Percentiles rank a stretch among this genome's conserved stretches.
These are phyloP conservation scores for Erpornis zantholeuca DNA, from an alignment of 2,113 vertebrate genomes.

Conservation along the genomic window DNA sequence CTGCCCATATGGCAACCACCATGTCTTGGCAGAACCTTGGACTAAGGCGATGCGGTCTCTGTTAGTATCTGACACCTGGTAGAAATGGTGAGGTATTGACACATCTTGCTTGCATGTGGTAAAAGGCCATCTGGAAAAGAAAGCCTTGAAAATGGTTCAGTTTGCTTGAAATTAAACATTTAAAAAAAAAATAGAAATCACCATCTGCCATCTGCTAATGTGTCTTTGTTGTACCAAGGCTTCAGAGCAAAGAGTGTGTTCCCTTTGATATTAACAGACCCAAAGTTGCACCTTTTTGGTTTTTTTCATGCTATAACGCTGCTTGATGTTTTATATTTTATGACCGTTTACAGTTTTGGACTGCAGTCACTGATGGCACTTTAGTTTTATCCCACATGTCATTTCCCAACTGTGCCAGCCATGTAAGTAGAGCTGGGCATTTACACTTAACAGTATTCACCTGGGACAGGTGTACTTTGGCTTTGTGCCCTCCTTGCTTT, in stretches of 20 bases:
- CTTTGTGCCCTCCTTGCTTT: not conserved
- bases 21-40: conserved; percentile 1
- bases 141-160: not conserved
- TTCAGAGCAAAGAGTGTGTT: not conserved
- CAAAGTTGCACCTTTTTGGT: not conserved
- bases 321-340: not conserved
- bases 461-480: not conserved
- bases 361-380: not conserved
- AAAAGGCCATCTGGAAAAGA: not conserved
- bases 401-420: not conserved
- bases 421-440: not conserved
- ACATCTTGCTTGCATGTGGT: conserved; percentile 1
- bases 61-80: conserved; percentile 28
- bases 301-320: not conserved
- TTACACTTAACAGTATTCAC: not conserved
- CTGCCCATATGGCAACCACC: not conserved
- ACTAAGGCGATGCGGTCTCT: not conserved
- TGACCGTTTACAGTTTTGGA: not conserved
- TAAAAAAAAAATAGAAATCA: not conserved
- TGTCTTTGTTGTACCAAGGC: not conserved
- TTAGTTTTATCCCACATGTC: not conserved
- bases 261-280: not conserved
- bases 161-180: conserved; percentile 4
- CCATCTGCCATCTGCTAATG: not conserved
- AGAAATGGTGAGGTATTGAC: conserved; percentile 18